Conservation (phyloP, 2,113 vertebrate genomes). For the Paramormyrops kingsleyae region DNA sequence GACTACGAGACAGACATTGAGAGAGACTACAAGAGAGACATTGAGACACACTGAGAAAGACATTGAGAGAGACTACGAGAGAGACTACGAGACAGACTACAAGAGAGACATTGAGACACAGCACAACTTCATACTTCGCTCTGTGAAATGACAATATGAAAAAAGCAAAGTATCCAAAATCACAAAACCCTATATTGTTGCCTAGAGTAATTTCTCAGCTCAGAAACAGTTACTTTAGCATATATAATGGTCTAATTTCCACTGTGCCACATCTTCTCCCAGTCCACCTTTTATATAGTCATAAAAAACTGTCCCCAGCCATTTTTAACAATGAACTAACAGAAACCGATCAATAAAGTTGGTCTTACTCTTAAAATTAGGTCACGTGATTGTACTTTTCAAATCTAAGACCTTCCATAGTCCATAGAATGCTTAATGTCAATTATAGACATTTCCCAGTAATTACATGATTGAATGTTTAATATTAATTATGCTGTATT, state of each 20-base stretch:
- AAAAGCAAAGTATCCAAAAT: neutral
- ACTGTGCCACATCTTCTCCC: too few species aligned
- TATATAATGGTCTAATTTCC: neutral
- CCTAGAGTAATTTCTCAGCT: too few species aligned
- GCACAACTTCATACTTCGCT: too few species aligned
- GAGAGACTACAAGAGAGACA: neutral
- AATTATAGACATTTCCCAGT: neutral
- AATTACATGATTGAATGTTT: too few species aligned
- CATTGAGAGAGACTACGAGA: too few species aligned
- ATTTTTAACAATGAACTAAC: neutral
- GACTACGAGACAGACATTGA: neutral
- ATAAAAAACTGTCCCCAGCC: neutral
- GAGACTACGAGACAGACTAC: neutral
- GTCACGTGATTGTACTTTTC: neutral
- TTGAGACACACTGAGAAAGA: too few species aligned
- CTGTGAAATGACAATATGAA: neutral
- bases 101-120: neutral
- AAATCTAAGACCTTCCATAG: neutral
- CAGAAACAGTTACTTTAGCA: neutral
- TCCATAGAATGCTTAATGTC: neutral
- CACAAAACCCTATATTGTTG: neutral
- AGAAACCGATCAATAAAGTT: neutral
- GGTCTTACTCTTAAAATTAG: neutral
- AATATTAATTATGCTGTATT: too few species aligned
- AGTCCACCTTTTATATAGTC: neutral